These are phyloP conservation scores for Oceanodroma leucorhoa DNA, from an alignment of 2,797 vertebrate species.

Conservation along the genomic window DNA sequence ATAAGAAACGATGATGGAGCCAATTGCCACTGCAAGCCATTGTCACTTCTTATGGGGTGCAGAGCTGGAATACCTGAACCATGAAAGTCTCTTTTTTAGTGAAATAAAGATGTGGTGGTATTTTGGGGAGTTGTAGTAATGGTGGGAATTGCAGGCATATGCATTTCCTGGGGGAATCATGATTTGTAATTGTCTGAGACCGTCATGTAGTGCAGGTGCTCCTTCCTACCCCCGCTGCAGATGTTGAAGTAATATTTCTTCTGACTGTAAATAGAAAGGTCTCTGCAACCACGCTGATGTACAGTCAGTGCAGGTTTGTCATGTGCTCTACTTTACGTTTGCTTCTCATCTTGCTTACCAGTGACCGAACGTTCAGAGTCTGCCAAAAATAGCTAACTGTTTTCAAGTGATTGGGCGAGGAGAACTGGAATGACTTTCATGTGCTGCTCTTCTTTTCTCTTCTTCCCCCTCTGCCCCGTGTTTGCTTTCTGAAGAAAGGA, in stretches of 20 bases:
- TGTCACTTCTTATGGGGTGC: not conserved
- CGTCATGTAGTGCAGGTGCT: not conserved
- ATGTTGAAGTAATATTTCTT: not conserved
- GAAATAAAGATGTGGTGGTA: not conserved
- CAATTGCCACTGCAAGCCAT: not conserved
- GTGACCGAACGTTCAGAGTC: not conserved
- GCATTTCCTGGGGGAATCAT: accelerated
- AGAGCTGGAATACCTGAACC: not conserved
- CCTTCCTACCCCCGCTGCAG: not conserved
- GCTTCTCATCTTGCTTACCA: conserved; percentile 17
- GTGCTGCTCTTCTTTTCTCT: not conserved
- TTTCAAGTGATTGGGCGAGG: not conserved
- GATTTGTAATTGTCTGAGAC: not conserved
- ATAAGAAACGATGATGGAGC: not conserved
- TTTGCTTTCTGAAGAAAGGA: not conserved
- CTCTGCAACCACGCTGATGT: not conserved
- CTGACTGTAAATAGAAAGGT: not conserved
- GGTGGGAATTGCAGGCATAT: accelerated
- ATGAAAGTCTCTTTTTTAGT: not conserved
- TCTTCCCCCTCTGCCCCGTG: not conserved
- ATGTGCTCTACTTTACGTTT: not conserved
- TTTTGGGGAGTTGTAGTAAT: not conserved
- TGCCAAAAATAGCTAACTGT: conserved; percentile 42
- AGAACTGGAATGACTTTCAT: not conserved
- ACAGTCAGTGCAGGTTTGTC: not conserved